Evolutionary conservation across 2,797 vertebrate species (phyloP).

Genomic region (Acanthurus tractus): DNA sequence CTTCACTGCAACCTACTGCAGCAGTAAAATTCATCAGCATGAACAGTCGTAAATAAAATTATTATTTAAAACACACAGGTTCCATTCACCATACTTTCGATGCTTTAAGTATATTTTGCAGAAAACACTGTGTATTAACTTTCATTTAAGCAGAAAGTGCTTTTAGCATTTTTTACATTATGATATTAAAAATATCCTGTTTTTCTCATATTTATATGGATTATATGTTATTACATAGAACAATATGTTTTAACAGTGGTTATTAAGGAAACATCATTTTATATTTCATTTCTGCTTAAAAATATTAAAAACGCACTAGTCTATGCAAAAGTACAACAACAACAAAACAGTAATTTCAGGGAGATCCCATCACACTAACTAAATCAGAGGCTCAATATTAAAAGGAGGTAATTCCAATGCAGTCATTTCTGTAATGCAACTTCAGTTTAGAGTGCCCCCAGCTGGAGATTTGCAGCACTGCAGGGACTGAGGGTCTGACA

Average conservation of each 20-base stretch:
- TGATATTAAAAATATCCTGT: neutral
- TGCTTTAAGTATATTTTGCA: neutral
- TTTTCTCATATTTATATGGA: neutral
- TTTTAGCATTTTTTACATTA: neutral
- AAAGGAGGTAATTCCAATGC: slow-evolving; percentile 30
- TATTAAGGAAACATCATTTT: neutral
- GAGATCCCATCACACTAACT: slow-evolving; percentile 15
- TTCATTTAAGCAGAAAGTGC: neutral
- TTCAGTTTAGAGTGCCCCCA: slow-evolving; percentile 60
- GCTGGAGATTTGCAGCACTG: slow-evolving; percentile 45
- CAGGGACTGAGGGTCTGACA: slow-evolving; percentile 20
- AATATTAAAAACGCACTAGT: neutral
- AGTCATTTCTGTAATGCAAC: slow-evolving; percentile 11
- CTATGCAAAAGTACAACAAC: neutral
- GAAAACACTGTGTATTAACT: neutral
- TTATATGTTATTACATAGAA: neutral
- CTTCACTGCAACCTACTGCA: neutral
- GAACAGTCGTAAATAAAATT: neutral
- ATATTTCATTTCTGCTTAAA: neutral
- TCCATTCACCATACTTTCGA: neutral
- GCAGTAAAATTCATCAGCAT: neutral
- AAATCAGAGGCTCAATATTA: slow-evolving; percentile 32
- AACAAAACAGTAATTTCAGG: slow-evolving; percentile 21
- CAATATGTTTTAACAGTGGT: neutral
- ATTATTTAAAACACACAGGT: neutral